phyloP scores from a whole-genome alignment of 2,888 invertebrate species.

The Drosophila parthenogenetica region DNA sequence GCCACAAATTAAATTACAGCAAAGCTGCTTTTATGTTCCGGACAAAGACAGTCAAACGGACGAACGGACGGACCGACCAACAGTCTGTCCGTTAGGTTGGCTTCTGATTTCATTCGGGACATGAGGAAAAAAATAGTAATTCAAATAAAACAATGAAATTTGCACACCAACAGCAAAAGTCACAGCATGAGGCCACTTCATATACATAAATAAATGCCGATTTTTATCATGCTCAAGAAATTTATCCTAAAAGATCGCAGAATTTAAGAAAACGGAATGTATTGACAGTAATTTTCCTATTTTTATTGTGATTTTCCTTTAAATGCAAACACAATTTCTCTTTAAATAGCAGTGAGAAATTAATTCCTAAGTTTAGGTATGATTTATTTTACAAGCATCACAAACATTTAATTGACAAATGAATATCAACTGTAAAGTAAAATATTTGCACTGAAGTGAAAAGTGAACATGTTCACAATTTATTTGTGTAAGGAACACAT shows the following conservation, averaged over 20 bases:
- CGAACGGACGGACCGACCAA: background rate
- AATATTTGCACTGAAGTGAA: no score
- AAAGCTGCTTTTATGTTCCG: slow-evolving; percentile 75
- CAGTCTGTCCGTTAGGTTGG: slow-evolving; percentile 13
- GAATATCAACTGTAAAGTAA: no score
- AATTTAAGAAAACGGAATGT: slow-evolving; percentile 8
- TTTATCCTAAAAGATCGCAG: slow-evolving; percentile 14
- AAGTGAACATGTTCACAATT: no score
- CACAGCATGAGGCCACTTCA: slow-evolving; percentile 22
- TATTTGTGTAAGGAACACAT: no score
- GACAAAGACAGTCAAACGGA: slow-evolving; percentile 15
- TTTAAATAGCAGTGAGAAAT: background rate
- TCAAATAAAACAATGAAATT: slow-evolving; percentile 80
- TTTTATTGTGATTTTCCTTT: slow-evolving; percentile 28
- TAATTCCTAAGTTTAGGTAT: no score
- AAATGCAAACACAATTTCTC: slow-evolving; percentile 19
- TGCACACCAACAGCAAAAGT: slow-evolving; percentile 19
- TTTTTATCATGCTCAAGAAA: slow-evolving; percentile 18
- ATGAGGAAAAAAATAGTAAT: slow-evolving; percentile 69
- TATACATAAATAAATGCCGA: slow-evolving; percentile 5
- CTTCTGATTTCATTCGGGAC: slow-evolving; percentile 32
- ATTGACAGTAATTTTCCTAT: slow-evolving; percentile 1
- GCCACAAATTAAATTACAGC: slow-evolving; percentile 75
- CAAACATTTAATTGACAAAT: no score
- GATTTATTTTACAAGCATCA: no score